Percentiles rank a stretch among this genome's conserved stretches.
phyloP scores from a whole-genome alignment of 2,797 vertebrate genomes.

The Onychomys arenicola region DNA sequence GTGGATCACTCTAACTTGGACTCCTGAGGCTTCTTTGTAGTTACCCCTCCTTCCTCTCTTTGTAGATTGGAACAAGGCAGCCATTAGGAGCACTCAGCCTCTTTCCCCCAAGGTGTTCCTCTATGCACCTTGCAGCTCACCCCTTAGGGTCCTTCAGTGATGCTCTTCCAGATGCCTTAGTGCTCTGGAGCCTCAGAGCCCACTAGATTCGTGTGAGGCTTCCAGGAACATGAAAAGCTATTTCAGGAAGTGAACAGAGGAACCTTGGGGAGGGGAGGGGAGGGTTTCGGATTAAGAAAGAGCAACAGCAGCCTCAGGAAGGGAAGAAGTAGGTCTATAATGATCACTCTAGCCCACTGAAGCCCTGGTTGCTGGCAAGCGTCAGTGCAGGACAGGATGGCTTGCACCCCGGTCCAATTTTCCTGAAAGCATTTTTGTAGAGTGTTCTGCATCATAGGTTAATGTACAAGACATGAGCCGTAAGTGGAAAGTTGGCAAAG shows the following conservation, averaged over 20 bases:
- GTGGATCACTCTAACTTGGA: not conserved
- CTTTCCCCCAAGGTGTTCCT: not conserved
- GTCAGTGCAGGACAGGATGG: conserved; percentile 15
- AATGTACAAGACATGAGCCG: conserved; percentile 81
- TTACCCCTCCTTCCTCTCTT: not conserved
- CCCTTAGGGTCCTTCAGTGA: not conserved
- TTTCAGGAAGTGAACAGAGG: conserved; percentile 2
- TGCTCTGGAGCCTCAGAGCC: not conserved
- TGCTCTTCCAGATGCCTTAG: not conserved
- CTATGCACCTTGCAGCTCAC: too few relatives aligned
- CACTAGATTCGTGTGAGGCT: conserved; percentile 9
- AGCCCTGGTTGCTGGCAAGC: not conserved
- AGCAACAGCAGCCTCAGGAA: not conserved
- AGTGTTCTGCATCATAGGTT: conserved; percentile 82
- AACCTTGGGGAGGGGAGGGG: not conserved
- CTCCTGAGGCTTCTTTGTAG: not conserved
- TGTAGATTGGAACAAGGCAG: not conserved
- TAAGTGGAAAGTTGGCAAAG: conserved; percentile 87
- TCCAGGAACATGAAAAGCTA: conserved; percentile 23
- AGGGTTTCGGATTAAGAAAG: not conserved
- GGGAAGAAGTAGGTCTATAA: not conserved
- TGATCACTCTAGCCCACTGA: not conserved
- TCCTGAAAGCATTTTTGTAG: conserved; percentile 77
- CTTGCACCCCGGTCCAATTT: conserved; percentile 74
- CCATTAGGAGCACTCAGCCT: not conserved